Conservation (phyloP, 2,888 invertebrate genomes). For the Hydrotaea cyrtoneurina region DNA sequence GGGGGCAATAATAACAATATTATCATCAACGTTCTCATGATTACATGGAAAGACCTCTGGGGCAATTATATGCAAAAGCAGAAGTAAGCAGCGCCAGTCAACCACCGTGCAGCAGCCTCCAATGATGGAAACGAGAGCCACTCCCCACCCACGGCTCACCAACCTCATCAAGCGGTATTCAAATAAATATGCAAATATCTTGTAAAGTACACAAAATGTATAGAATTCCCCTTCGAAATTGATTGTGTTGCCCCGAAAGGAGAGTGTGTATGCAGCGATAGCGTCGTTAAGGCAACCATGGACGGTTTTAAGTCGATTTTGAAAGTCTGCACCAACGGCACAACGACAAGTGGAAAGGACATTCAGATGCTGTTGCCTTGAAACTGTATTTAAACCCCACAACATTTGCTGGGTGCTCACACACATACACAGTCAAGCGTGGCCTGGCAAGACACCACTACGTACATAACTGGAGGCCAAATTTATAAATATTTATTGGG, state of each 20-base stretch:
- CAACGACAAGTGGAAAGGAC: background rate
- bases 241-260: slow-evolving; percentile 20
- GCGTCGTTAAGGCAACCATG: slow-evolving; percentile 1
- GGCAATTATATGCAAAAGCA: slow-evolving; percentile 64
- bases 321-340: slow-evolving; percentile 1
- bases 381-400: slow-evolving; percentile 52
- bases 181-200: slow-evolving; percentile 58
- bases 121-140: slow-evolving; percentile 42
- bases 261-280: background rate
- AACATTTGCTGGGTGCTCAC: slow-evolving; percentile 33
- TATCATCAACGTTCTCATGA: slow-evolving; percentile 54
- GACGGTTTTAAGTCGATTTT: slow-evolving; percentile 49
- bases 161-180: slow-evolving; percentile 27
- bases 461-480: slow-evolving; percentile 56
- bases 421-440: background rate
- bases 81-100: slow-evolving; percentile 32
- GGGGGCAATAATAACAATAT: slow-evolving; percentile 52
- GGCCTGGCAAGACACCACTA: slow-evolving; percentile 21
- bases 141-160: slow-evolving; percentile 10
- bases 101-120: slow-evolving; percentile 50
- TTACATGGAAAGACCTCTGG: slow-evolving; percentile 51
- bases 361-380: background rate
- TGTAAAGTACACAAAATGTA: slow-evolving; percentile 31
- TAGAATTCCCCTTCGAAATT: slow-evolving; percentile 27
- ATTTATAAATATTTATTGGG: slow-evolving; percentile 67